Conservation (phyloP, 2,113 vertebrate species). For the Cololabis saira region DNA sequence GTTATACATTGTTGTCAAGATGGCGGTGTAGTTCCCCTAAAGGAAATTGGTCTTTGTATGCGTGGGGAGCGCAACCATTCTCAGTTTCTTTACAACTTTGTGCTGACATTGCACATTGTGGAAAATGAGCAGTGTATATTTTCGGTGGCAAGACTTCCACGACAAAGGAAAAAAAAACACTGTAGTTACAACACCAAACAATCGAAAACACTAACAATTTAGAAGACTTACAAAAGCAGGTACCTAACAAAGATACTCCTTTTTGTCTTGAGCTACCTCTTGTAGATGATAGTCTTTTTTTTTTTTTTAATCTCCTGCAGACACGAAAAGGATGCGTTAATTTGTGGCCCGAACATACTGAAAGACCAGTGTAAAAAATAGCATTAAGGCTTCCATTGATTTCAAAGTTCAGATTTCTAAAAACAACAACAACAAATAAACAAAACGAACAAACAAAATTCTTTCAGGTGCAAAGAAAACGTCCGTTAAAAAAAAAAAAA, state of each 20-base stretch:
- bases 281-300: slow-evolving; percentile 53
- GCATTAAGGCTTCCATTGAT: slow-evolving; percentile 57
- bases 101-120: slow-evolving; percentile 64
- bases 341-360: slow-evolving; percentile 37
- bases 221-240: slow-evolving; percentile 65
- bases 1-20: slow-evolving; percentile 25
- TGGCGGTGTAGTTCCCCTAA: slow-evolving; percentile 11
- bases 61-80: slow-evolving; percentile 55
- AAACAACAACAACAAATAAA: slow-evolving; percentile 4
- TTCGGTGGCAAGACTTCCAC: slow-evolving; percentile 35
- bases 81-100: slow-evolving; percentile 64
- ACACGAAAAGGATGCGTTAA: slow-evolving; percentile 49
- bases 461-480: slow-evolving; percentile 65
- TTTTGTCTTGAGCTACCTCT: slow-evolving; percentile 55
- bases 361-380: slow-evolving; percentile 54
- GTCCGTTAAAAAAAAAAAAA: slow-evolving; percentile 56
- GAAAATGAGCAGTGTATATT: slow-evolving; percentile 38
- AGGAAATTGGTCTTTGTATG: slow-evolving; percentile 33
- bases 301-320: slow-evolving; percentile 41
- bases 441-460: slow-evolving; percentile 5
- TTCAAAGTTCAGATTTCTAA: slow-evolving; percentile 62
- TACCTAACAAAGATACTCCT: slow-evolving; percentile 74
- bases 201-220: slow-evolving; percentile 57
- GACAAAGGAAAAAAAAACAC: slow-evolving; percentile 27
- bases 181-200: slow-evolving; percentile 54